Evolutionary conservation across 2,888 invertebrate genomes (phyloP).

Genomic region (Agonopterix alstromeriana): DNA sequence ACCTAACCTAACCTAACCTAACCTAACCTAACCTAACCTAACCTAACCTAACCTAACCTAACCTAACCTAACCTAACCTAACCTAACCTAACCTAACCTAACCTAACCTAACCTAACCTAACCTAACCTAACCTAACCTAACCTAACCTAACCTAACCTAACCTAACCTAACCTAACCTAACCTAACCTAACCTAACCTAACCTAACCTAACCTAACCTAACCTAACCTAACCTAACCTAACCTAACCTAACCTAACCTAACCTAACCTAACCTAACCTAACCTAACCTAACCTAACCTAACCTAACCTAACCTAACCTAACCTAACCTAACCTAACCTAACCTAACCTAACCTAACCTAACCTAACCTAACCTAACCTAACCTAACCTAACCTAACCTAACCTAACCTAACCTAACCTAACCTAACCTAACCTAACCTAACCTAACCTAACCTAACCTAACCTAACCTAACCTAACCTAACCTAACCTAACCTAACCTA

Average conservation of each 20-base stretch:
- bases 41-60: conserved; percentile 14
- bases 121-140: conserved; percentile 10
- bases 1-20: conserved; percentile 17
- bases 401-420: conserved; percentile 12
- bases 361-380: conserved; percentile 12
- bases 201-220: conserved; percentile 15
- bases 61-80: conserved; percentile 12
- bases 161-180: conserved; percentile 10
- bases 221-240: conserved; percentile 13
- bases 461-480: conserved; percentile 11
- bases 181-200: conserved; percentile 12
- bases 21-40: conserved; percentile 15
- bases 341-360: conserved; percentile 9
- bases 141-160: conserved; percentile 13
- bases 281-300: conserved; percentile 11
- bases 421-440: conserved; percentile 7
- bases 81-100: conserved; percentile 12
- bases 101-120: conserved; percentile 12
- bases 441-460: conserved; percentile 11
- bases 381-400: conserved; percentile 12
- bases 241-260: conserved; percentile 11
- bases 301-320: conserved; percentile 9
- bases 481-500: conserved; percentile 12
- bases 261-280: conserved; percentile 14
- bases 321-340: conserved; percentile 13